Conservation (phyloP, 2,113 vertebrate genomes). For the Grus americana region DNA sequence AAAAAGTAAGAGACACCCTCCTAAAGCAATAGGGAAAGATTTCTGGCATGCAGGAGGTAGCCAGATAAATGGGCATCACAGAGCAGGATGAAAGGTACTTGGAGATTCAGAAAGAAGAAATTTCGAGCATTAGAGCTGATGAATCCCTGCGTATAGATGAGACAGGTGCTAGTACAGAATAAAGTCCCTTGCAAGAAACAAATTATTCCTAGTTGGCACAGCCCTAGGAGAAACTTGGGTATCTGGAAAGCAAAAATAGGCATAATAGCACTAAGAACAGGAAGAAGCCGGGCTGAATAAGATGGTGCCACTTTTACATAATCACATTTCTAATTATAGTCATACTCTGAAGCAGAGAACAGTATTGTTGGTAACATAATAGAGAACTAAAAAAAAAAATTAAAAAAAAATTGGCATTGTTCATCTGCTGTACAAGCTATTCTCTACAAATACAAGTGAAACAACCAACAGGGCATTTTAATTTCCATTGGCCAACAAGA, state of each 20-base stretch:
- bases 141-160: background rate
- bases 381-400: background rate
- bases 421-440: conserved; percentile 39
- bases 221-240: background rate
- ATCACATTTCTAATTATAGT: conserved; percentile 52
- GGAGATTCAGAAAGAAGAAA: background rate
- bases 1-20: background rate
- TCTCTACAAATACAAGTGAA: conserved; percentile 31
- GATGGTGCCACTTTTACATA: conserved; percentile 29
- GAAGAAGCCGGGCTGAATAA: conserved; percentile 5
- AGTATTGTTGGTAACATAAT: conserved; percentile 38
- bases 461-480: conserved; percentile 34
- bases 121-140: background rate
- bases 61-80: background rate
- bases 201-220: background rate
- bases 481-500: conserved; percentile 35
- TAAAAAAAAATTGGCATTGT: background rate
- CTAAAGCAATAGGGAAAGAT: background rate
- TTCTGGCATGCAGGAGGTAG: background rate
- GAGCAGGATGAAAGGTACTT: background rate
- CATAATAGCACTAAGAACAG: background rate
- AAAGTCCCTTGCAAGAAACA: background rate
- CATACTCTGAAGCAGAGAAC: conserved; percentile 23
- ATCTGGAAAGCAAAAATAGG: conserved; percentile 11
- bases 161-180: background rate